Percentiles rank a stretch among this genome's conserved stretches.
These are phyloP conservation scores for Campaea margaritaria DNA, from an alignment of 2,888 invertebrate genomes.

Conservation along the genomic window DNA sequence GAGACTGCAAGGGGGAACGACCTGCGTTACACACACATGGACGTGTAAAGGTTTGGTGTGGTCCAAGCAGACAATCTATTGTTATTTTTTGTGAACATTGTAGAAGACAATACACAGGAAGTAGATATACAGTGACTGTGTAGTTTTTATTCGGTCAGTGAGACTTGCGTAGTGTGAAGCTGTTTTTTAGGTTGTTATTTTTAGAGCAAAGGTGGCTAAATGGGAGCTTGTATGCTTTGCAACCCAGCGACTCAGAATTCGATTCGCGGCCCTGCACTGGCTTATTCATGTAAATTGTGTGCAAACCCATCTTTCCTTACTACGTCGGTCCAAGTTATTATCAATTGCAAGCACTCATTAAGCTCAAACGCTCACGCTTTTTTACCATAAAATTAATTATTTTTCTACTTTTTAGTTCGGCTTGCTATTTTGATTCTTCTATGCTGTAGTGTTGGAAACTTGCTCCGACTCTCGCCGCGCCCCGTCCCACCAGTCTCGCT, in stretches of 20 bases:
- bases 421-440: no score
- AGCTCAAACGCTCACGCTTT: no score
- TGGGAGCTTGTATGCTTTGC: no score
- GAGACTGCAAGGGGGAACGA: conserved; percentile 46
- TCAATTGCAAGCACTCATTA: no score
- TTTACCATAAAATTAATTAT: no score
- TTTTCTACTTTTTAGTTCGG: no score
- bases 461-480: neutral
- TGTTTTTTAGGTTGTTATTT: neutral
- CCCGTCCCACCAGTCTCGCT: conserved; percentile 18
- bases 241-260: no score
- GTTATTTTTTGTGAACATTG: conserved; percentile 8
- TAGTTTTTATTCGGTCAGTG: neutral
- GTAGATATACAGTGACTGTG: neutral
- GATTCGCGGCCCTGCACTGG: no score
- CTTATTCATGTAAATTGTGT: no score
- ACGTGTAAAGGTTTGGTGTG: conserved; percentile 36
- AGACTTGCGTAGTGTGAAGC: neutral
- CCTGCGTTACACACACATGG: conserved; percentile 48
- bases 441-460: neutral
- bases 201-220: no score
- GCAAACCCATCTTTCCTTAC: no score
- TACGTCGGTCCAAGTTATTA: no score
- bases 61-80: conserved; percentile 31
- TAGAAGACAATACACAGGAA: conserved; percentile 1